phyloP scores from a whole-genome alignment of 2,888 invertebrate species.

The Nycteola revayana region DNA sequence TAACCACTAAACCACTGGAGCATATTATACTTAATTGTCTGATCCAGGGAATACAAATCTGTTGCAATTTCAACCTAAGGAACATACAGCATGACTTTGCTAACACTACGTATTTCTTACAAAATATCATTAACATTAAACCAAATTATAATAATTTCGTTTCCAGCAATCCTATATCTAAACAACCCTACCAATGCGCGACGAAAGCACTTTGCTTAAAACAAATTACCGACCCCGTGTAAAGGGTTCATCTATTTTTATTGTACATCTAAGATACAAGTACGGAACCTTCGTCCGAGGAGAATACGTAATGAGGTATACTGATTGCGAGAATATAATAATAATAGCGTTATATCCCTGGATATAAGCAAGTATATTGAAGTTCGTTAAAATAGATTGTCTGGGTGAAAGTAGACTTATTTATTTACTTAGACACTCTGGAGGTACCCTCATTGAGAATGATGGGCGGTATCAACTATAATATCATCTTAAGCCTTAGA shows the following conservation, averaged over 20 bases:
- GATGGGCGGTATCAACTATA: too few species aligned
- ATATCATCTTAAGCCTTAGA: too few species aligned
- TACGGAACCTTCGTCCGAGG: constrained; percentile 26
- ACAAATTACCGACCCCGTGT: constrained; percentile 48
- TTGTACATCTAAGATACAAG: constrained; percentile 36
- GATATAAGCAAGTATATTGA: constrained; percentile 10
- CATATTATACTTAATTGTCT: too few species aligned
- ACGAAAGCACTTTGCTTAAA: constrained; percentile 52
- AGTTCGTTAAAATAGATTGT: constrained; percentile 20
- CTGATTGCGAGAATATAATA: constrained; percentile 32
- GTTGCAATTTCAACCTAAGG: too few species aligned
- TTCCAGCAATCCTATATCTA: constrained; percentile 19
- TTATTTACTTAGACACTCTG: not conserved
- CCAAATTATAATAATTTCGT: not conserved
- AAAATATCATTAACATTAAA: too few species aligned
- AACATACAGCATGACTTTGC: too few species aligned
- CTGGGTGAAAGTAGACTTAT: constrained; percentile 1
- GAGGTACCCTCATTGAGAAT: too few species aligned
- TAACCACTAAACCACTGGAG: too few species aligned
- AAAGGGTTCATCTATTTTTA: constrained; percentile 56
- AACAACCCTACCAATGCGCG: constrained; percentile 28
- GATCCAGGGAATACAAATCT: too few species aligned
- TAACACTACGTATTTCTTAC: too few species aligned
- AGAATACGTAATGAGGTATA: constrained; percentile 35
- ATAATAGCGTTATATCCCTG: constrained; percentile 19